Conservation (phyloP, 1,140 invertebrate species). For the Triops longicaudatus region DNA sequence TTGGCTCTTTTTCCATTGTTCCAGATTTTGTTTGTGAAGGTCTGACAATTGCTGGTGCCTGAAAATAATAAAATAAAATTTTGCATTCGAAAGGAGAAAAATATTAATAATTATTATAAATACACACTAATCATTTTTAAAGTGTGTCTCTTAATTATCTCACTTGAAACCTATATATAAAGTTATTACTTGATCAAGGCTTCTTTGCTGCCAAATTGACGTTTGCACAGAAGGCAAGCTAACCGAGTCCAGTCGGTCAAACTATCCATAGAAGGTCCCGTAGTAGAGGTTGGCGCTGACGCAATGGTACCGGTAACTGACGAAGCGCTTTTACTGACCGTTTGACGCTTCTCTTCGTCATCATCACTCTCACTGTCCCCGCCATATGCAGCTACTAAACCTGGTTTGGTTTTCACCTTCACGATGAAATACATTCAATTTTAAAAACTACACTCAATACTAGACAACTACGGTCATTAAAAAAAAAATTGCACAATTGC, state of each 20-base stretch:
- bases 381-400: conserved; percentile 66
- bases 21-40: conserved; percentile 88
- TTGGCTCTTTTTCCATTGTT: conserved; percentile 50
- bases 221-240: conserved; percentile 90
- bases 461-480: no score
- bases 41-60: conserved; percentile 88
- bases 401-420: conserved; percentile 17
- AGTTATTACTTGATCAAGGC: conserved; percentile 20
- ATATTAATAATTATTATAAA: no score
- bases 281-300: conserved; percentile 24
- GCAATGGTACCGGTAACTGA: conserved; percentile 38
- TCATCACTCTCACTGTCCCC: conserved; percentile 58
- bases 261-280: conserved; percentile 50
- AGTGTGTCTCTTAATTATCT: no score
- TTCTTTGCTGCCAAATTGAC: conserved; percentile 47
- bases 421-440: neutral
- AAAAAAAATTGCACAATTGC: no score
- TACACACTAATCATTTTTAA: no score
- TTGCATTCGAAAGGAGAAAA: neutral
- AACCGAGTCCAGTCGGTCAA: conserved; percentile 79
- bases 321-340: conserved; percentile 35
- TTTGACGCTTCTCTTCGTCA: conserved; percentile 39
- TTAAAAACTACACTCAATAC: no score
- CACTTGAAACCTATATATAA: no score
- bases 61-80: conserved; percentile 27